A percentile compares a stretch with the other conserved stretches of the same genome.
These are phyloP conservation scores for Pocillopora damicornis DNA, from an alignment of 64 coral and sea anemone species.

Conservation along the genomic window DNA sequence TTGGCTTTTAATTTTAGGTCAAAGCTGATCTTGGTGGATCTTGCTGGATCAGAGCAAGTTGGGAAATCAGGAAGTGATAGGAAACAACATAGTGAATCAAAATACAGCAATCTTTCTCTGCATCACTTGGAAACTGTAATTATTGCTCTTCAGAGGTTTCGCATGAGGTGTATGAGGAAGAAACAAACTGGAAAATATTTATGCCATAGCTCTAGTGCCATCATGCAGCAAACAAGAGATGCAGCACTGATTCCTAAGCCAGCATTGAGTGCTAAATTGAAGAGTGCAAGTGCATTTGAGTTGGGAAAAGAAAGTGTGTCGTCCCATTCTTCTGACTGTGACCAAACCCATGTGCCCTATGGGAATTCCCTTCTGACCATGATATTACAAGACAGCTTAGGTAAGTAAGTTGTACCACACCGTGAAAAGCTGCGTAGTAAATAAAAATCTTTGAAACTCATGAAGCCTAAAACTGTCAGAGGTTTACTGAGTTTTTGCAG, in stretches of 20 bases:
- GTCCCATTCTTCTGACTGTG: neutral
- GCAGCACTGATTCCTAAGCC: neutral
- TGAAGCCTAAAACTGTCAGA: no score
- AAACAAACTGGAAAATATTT: neutral
- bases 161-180: neutral
- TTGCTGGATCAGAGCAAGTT: conserved; percentile 46
- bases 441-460: no score
- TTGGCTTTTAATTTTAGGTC: conserved; percentile 11
- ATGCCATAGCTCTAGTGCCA: neutral
- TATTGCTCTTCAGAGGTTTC: conserved; percentile 41
- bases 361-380: conserved; percentile 57
- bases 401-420: neutral
- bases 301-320: conserved; percentile 14
- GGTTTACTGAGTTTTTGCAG: no score
- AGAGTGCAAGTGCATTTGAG: conserved; percentile 22
- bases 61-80: neutral
- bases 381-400: conserved; percentile 55
- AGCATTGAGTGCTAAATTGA: neutral
- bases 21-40: conserved; percentile 51
- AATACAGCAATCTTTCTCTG: conserved; percentile 39
- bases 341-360: conserved; percentile 18
- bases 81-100: neutral
- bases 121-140: conserved; percentile 50
- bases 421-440: no score
- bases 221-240: neutral